Base-by-base conservation (phyloP, 2,113 vertebrate genomes). In the Anguilla japonica region DNA sequence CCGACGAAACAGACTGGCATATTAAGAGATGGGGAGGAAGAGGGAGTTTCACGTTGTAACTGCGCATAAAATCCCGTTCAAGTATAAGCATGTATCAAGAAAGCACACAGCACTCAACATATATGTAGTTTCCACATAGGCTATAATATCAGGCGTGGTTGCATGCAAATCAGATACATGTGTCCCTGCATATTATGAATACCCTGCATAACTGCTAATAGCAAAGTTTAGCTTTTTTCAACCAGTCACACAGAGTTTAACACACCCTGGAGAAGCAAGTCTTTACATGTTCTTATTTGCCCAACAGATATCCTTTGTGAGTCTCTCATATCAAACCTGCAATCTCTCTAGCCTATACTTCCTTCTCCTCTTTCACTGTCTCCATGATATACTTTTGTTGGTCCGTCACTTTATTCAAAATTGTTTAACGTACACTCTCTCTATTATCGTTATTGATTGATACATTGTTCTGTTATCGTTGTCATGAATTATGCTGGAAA, bases 281-380 rank as follows among this genome's bases (percentile, higher is more conserved):
- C 91, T 88, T 89, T 84, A 91, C 92, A 94, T 88, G 92, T 92
- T 91, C 86, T 82, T 86, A 88, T 84, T 84, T 63, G 53, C 88
- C 90, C 91, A 88, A 90, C 86, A 84, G 89, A 87, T 84, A 8
- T 79, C 86, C 87, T 81, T 87, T 83, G 89, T 89, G 89, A 89
- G 79, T 89, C 88, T 88, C 53, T 81, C 88, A 85, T 88, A 91
- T 92, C 89, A 91, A 83, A 87, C 86, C 87, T 84, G 83, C 86
- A 92, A 90, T 92, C 93, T 93, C 75, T 85, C 60, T 84, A 34
- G 34, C 80, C 79, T 34, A 34, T 34, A 34, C 60, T 9, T 75
- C 9, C 26, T 34, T 75, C 71, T 75, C n/a, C n/a, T 75, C 71
- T 34, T 29, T 29, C n/a, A 75, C n/a, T 34, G 29, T 75, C 71